Conservation (phyloP, 2,113 vertebrate genomes). For the Alligator mississippiensis region DNA sequence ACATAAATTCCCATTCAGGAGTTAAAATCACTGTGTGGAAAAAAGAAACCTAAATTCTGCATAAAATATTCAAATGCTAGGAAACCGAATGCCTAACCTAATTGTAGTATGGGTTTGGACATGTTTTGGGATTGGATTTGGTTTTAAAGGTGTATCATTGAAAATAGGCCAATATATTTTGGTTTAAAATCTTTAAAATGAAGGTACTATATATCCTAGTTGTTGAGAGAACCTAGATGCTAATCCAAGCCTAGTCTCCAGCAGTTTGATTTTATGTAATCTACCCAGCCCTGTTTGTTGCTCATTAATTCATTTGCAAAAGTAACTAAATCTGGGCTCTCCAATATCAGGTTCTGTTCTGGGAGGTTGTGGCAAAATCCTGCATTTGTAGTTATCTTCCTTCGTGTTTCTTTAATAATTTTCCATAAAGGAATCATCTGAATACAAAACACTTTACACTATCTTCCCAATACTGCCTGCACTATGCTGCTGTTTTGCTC, state of each 20-base stretch:
- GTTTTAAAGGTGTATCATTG: not conserved
- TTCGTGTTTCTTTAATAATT: not conserved
- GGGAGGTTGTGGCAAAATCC: slow-evolving; percentile 11
- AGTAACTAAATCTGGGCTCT: slow-evolving; percentile 33
- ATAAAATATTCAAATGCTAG: not conserved
- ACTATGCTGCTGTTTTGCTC: fast-evolving
- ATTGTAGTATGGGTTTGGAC: not conserved
- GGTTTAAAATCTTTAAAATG: not conserved
- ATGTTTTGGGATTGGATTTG: not conserved
- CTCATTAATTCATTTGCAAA: slow-evolving; percentile 41
- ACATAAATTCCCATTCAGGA: not conserved
- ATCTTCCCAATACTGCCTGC: fast-evolving
- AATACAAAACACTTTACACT: not conserved
- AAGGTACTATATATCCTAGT: not conserved
- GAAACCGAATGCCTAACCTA: fast-evolving
- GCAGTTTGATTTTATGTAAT: slow-evolving; percentile 26
- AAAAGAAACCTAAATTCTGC: not conserved
- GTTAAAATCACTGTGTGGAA: not conserved
- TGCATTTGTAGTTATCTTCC: not conserved
- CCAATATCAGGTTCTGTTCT: slow-evolving; percentile 52
- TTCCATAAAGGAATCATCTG: fast-evolving
- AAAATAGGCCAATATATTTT: not conserved
- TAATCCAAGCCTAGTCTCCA: slow-evolving; percentile 9
- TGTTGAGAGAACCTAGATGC: not conserved
- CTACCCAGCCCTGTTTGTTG: slow-evolving; percentile 42